phyloP scores from a whole-genome alignment of 2,113 vertebrate genomes.

The Ochotona curzoniae region DNA sequence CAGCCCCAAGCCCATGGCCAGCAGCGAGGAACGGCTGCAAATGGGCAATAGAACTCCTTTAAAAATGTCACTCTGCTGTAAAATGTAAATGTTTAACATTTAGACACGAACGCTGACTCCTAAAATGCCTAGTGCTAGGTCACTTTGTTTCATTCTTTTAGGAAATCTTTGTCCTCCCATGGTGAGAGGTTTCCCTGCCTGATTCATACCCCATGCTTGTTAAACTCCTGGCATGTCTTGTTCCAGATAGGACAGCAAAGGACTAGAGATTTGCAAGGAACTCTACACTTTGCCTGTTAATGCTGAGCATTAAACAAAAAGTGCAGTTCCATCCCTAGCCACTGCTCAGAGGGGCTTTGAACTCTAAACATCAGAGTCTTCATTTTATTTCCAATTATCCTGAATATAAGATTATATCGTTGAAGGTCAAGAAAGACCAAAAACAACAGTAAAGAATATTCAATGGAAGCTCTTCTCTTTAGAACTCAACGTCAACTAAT shows the following conservation, averaged over 20 bases:
- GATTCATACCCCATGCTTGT: slow-evolving; percentile 30
- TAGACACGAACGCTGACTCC: slow-evolving; percentile 48
- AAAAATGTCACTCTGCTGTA: slow-evolving; percentile 70
- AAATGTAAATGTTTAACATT: slow-evolving; percentile 75
- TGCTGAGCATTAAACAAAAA: slow-evolving; percentile 66
- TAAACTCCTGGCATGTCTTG: slow-evolving; percentile 38
- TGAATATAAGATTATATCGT: slow-evolving; percentile 13
- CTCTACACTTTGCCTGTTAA: slow-evolving; percentile 55
- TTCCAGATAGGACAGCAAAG: slow-evolving; percentile 29
- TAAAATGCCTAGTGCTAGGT: slow-evolving; percentile 43
- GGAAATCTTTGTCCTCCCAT: slow-evolving; percentile 64
- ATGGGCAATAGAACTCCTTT: slow-evolving; percentile 69
- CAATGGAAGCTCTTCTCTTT: not conserved
- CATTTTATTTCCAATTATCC: slow-evolving; percentile 76
- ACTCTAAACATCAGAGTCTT: slow-evolving; percentile 54
- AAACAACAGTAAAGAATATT: slow-evolving; percentile 62
- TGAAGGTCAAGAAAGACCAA: slow-evolving; percentile 68
- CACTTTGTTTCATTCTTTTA: slow-evolving; percentile 49
- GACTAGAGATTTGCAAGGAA: slow-evolving; percentile 13
- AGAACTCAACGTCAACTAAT: not conserved
- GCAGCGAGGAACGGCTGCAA: slow-evolving; percentile 68
- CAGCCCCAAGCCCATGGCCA: slow-evolving; percentile 66
- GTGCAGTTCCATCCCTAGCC: not conserved
- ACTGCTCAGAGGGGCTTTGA: slow-evolving; percentile 62
- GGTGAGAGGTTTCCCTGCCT: slow-evolving; percentile 36